Conservation (phyloP, 2,888 invertebrate genomes). For the Acrocyrtus sp. region DNA sequence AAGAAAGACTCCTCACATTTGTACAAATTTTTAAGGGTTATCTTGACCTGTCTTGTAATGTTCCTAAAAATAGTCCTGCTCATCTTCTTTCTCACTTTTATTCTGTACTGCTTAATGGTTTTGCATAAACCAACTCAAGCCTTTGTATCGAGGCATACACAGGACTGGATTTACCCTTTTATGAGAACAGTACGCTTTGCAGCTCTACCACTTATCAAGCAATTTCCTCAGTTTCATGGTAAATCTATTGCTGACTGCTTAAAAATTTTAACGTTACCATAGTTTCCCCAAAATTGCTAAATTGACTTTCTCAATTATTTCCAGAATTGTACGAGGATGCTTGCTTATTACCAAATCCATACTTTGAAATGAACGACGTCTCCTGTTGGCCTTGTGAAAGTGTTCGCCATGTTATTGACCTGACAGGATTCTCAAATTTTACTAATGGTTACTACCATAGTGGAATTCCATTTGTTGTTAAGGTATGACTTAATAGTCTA, state of each 20-base stretch:
- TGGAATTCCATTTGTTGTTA: constrained; percentile 72
- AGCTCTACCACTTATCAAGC: constrained; percentile 79
- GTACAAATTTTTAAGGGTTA: constrained; percentile 15
- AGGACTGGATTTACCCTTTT: constrained; percentile 84
- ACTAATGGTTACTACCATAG: constrained; percentile 68
- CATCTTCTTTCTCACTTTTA: constrained; percentile 65
- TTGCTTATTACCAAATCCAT: constrained; percentile 85
- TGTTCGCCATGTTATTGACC: constrained; percentile 75
- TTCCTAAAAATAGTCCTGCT: constrained; percentile 62
- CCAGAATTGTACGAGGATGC: constrained; percentile 84
- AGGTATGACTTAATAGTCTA: no score
- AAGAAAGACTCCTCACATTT: no score
- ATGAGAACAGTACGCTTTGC: constrained; percentile 78
- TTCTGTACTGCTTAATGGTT: constrained; percentile 68
- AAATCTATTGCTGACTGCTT: constrained; percentile 62
- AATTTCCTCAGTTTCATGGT: constrained; percentile 81
- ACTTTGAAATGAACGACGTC: constrained; percentile 82
- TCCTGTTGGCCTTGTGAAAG: constrained; percentile 86
- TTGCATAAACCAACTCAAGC: constrained; percentile 75
- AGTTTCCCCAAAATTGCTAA: background rate
- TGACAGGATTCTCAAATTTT: constrained; percentile 72
- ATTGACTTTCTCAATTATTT: background rate
- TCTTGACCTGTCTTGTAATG: constrained; percentile 59
- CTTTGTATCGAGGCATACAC: constrained; percentile 77
- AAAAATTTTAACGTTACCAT: background rate